Evolutionary conservation across 2,888 invertebrate species (phyloP), one percentile per base, ranked within the genome.

Genomic region (Andrena chrysosceles): DNA sequence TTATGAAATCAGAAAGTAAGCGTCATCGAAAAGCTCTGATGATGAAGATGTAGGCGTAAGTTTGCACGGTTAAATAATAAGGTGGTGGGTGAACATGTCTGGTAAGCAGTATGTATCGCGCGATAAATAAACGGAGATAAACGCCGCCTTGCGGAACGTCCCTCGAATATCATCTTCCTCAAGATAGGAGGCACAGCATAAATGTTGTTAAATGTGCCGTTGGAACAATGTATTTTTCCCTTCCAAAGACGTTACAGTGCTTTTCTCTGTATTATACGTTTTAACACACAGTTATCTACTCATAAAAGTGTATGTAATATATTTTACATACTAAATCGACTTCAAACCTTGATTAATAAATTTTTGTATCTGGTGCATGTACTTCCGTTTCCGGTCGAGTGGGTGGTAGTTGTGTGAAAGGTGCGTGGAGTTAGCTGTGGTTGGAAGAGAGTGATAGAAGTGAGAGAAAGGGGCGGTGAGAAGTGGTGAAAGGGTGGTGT

Each of bases 91-190:
- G 83, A 68, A 56, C 63, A 63, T 20, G 75, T 56, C 82, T 63
- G 82, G 82, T 76, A 82, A 81, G 75, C 82, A 60, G 42, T 42
- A 42, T 13, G 76, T 73, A 70, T 69, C 64, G 73, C 64, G 76
- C 81, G 83, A 83, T 87, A 82, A 77, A 83, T 83, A 81, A 78
- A 67, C 69, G 77, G 70, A 83, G 87, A 89, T 89, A 87, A 88
- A 87, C 77, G 85, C 76, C 68, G 79, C 56, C 71, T 35, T 49
- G 64, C 59, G 70, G 52, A 69, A 70, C 82, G 74, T 77, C 77
- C 87, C 60, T 82, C 49, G 31, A 71, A 79, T 63, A 83, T 84
- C 82, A 73, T 81, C 78, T 79, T 75, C 66, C 72, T 56, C 62
- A 54, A 67, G 71, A 56, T 69, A 67, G 68, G 64, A 49, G 48